phyloP scores from a whole-genome alignment of 2,888 invertebrate genomes.

The Cerceris rybyensis region DNA sequence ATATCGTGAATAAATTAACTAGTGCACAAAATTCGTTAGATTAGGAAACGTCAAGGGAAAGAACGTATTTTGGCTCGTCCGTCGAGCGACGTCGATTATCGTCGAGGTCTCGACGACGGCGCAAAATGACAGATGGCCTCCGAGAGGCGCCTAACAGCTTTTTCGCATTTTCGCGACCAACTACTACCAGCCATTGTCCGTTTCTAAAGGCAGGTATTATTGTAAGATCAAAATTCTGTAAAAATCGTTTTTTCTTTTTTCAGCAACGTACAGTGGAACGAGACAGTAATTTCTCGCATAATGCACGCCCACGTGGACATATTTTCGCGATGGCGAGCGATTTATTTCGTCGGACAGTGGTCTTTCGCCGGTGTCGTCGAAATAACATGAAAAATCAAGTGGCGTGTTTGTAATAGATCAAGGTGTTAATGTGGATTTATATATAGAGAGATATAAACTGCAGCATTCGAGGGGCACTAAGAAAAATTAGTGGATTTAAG shows the following conservation, averaged over 20 bases:
- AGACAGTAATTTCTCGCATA: background rate
- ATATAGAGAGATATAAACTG: no score
- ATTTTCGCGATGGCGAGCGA: no score
- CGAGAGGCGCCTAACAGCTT: slow-evolving; percentile 13
- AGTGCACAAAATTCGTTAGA: background rate
- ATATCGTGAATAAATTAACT: slow-evolving; percentile 7
- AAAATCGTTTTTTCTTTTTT: no score
- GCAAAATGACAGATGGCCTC: slow-evolving; percentile 1
- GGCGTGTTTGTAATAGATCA: background rate
- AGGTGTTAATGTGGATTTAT: background rate
- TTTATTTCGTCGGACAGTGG: no score
- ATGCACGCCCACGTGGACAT: background rate
- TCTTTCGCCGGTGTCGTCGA: background rate
- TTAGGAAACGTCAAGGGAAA: background rate
- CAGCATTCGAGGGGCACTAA: no score
- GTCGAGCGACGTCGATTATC: slow-evolving; percentile 17
- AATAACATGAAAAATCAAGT: background rate
- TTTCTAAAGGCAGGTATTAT: background rate
- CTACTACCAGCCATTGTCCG: background rate
- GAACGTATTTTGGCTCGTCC: slow-evolving; percentile 14
- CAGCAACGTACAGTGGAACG: no score
- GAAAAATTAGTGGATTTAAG: no score
- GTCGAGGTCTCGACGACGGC: slow-evolving; percentile 18
- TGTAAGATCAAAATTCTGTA: background rate
- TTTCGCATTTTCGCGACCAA: background rate